Base-by-base conservation (phyloP, 2,797 vertebrate species). In the Rhincodon typus region DNA sequence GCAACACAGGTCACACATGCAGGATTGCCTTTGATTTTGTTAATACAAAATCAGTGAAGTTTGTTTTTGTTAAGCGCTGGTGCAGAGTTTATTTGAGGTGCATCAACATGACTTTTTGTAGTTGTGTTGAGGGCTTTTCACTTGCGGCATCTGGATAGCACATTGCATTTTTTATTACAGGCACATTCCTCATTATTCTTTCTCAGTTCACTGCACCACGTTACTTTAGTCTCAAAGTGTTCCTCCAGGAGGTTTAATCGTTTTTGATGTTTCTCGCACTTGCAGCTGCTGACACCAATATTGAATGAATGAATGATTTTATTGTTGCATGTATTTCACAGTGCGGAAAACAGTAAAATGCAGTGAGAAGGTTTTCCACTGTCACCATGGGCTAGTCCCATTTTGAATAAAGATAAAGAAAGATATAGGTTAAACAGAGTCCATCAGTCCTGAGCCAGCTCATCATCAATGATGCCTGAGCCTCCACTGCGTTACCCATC, bases 131-230 rank as follows among this genome's bases (percentile, higher is more conserved):
- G 38, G 62, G 23, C 62, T 66, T 91, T 91, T 7, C n/a, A n/a
- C 62, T 67, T 91, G 88, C 21, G 88, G 62, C 34, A 93, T 93
- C 90, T 93, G 90, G 90, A 67, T 42, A 67, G 34, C 90, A 67
- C 90, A 93, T 67, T 42, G 38, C 5, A 7, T 23, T 19, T 3
- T 67, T 66, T 25, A 4, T 38, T 67, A n/a, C 42, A 34, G 27
- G 90, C 21, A 3, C 19, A 12, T 21, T 67, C 90, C 19, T 8
- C 34, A 23, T 42, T 25, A 93, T 93, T 25, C 62, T 67, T 21
- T 34, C 66, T 38, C 19, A 21, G 1, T 38, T 66, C n/a, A 19
- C 62, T 67, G 62, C 90, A 21, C n/a, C 53, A 5, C 19, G 30
- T 90, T 57, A 27, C 5, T 57, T 19, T 57, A 5, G 1, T 90